Percentiles rank a stretch among this genome's conserved stretches.
These are phyloP conservation scores for Calliphora vicina DNA, from an alignment of 1,140 invertebrate species.

Conservation along the genomic window DNA sequence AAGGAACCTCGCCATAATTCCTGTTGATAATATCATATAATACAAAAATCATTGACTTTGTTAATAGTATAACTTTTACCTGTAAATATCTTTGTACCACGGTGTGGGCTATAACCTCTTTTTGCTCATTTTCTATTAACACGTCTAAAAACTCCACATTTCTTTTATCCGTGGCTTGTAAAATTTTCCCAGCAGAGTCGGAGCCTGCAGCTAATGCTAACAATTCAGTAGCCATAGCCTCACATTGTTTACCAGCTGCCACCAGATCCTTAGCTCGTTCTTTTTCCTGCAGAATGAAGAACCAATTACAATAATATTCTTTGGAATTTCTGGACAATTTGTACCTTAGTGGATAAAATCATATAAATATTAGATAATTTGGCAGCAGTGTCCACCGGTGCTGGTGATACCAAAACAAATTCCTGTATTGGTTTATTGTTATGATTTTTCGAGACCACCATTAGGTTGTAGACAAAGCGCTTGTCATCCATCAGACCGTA, in stretches of 20 bases:
- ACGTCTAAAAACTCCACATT: conserved; percentile 97
- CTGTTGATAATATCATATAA: conserved; percentile 63
- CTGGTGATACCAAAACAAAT: conserved; percentile 94
- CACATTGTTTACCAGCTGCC: conserved; percentile 93
- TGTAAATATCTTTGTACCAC: conserved; percentile 88
- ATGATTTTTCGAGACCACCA: conserved; percentile 97
- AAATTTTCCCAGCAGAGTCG: conserved; percentile 89
- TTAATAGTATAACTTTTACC: conserved; percentile 68
- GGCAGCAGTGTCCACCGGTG: conserved; percentile 96
- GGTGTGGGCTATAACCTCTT: conserved; percentile 92
- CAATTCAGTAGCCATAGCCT: conserved; percentile 96
- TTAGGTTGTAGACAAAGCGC: conserved; percentile 97
- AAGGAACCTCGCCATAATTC: conserved; percentile 96
- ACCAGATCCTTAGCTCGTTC: conserved; percentile 96
- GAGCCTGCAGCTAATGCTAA: conserved; percentile 91
- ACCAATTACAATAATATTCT: neutral
- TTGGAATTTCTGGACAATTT: no score
- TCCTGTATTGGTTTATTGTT: conserved; percentile 97
- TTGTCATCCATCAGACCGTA: conserved; percentile 96
- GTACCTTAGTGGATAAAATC: conserved; percentile 82
- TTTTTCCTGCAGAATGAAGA: conserved; percentile 76
- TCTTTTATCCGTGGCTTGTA: conserved; percentile 89
- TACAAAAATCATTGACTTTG: neutral
- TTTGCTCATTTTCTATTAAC: conserved; percentile 98
- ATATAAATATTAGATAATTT: conserved; percentile 95